Evolutionary conservation across 1,140 invertebrate genomes (phyloP).

Genomic region (Brachionus rubens): DNA sequence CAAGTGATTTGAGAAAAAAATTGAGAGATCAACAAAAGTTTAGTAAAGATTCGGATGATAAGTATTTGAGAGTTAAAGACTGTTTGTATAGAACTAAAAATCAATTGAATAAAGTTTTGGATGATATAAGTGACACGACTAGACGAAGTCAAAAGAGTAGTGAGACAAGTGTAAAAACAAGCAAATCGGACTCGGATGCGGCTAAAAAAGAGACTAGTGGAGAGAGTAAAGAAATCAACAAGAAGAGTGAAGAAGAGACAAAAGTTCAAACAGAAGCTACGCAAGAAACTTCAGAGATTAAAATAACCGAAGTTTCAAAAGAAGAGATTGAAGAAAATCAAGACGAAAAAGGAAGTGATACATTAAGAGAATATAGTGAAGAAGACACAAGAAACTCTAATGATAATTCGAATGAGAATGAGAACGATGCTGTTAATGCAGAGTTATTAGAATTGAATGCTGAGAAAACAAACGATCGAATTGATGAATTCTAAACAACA

Average conservation of each 20-base stretch:
- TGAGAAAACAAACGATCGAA: constrained; percentile 4
- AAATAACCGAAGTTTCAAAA: not conserved
- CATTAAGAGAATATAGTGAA: not conserved
- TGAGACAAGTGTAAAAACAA: not conserved
- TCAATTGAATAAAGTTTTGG: constrained; percentile 21
- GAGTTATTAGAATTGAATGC: not conserved
- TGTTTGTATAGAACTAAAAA: constrained; percentile 30
- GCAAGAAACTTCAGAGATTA: not conserved
- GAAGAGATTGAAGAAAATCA: not conserved
- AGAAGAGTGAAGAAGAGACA: not conserved
- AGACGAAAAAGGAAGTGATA: not conserved
- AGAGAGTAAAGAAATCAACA: not conserved
- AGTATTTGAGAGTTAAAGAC: constrained; percentile 26
- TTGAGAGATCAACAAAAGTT: constrained; percentile 30
- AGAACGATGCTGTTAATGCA: not conserved
- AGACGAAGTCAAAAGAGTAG: not conserved
- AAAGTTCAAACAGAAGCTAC: not conserved
- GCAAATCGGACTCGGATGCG: not conserved
- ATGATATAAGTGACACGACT: constrained; percentile 35
- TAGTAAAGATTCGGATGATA: constrained; percentile 35
- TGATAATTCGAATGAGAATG: constrained; percentile 27
- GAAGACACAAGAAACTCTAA: not conserved
- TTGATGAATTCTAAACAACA: not conserved
- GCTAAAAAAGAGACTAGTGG: not conserved
- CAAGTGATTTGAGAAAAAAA: constrained; percentile 14